phyloP scores from a whole-genome alignment of 2,113 vertebrate genomes.

The Eclectus roratus region DNA sequence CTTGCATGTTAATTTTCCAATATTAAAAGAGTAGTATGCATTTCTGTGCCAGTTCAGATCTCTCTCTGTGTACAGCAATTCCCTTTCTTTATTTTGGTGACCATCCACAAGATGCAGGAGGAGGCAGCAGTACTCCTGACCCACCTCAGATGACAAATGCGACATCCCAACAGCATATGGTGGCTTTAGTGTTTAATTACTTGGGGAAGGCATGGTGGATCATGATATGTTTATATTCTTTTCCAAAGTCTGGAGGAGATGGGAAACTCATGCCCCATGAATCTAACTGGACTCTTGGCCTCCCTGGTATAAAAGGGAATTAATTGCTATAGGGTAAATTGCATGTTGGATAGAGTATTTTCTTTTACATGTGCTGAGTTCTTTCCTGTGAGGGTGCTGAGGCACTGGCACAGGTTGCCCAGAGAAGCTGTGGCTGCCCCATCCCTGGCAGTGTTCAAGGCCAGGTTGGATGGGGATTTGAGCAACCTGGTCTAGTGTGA shows the following conservation, averaged over 20 bases:
- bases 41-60: slow-evolving; percentile 8
- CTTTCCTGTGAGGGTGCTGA: neutral
- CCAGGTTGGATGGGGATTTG: neutral
- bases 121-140: neutral
- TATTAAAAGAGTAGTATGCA: neutral
- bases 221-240: neutral
- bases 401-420: neutral
- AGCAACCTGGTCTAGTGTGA: neutral
- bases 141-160: neutral
- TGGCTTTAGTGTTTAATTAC: neutral
- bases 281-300: neutral
- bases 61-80: neutral
- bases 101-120: neutral
- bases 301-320: neutral
- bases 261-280: neutral
- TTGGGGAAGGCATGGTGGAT: neutral
- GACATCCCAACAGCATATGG: neutral
- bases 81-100: slow-evolving; percentile 9
- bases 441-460: neutral
- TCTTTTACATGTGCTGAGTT: neutral
- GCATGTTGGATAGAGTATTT: neutral
- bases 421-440: neutral
- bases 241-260: neutral
- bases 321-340: neutral
- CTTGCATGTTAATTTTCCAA: neutral